Evolutionary conservation across 2,888 invertebrate species (phyloP), one percentile per base, ranked within the genome.

Genomic region (Glaucopsyche alexis): DNA sequence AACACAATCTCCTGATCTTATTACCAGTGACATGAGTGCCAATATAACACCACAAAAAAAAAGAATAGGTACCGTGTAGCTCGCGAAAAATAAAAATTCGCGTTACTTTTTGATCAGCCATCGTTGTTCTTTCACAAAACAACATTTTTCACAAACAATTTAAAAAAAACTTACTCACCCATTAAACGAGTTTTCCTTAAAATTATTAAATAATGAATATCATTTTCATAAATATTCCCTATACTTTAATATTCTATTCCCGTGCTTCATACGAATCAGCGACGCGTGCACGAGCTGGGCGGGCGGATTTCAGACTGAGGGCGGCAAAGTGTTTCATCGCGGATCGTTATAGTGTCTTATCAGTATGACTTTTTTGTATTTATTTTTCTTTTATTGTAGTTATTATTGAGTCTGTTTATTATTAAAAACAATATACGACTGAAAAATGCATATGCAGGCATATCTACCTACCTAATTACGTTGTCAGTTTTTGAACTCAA

Each of bases 261-360:
- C 69, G 45, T 14, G 19, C 16, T 19, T 16, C 13, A 9, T 13
- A 69, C 19, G 47, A 47, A 13, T 11, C 47, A 29, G 19, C 3
- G 47, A 29, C 7, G 69, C 69, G 69, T 60, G 49, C 19, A 11
- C 49, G 49, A 14, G 29, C 19, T 69, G 69, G 69, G 69, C 69
- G 69, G 69, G 69, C 69, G 69, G 69, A 29, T 19, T 29, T 69
- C 49, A 69, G 29, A 69, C 69, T 69, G 45, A 69, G 40, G 40
- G 16, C 42, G 40, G 66, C 16, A 42, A 66, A 38, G 0, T 38
- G 60, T 38, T 60, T 38, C 29, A 60, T 60, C 60, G 55, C 19
- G 2, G 13, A 29, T 29, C n/a, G 16, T 11, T 1, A 29, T 29
- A 60, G 29, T 13, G 0, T 38, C 29, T 29, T 60, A 60, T 60